Evolutionary conservation across 92 coral and sea anemone genomes (phyloP).

Genomic region (Nematostella vectensis): DNA sequence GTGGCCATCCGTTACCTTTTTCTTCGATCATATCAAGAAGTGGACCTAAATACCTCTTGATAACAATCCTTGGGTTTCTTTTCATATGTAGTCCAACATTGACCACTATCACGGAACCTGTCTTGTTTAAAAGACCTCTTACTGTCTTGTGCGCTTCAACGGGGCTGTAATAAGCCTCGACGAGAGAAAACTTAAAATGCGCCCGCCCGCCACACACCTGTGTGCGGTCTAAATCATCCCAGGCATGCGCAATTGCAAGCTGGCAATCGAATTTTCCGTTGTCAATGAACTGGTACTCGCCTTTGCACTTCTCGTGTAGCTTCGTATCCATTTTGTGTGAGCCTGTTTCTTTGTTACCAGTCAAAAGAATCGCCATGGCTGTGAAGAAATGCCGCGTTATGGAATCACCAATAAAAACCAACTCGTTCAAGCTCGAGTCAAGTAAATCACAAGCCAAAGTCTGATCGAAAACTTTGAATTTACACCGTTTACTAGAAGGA

Average conservation of each 20-base stretch:
- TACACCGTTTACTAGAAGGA: slow-evolving; percentile 20
- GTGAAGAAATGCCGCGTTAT: slow-evolving; percentile 50
- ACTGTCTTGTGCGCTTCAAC: slow-evolving; percentile 20
- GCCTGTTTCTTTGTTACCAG: slow-evolving; percentile 32
- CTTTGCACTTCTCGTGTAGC: slow-evolving; percentile 26
- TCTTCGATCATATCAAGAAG: slow-evolving; percentile 24
- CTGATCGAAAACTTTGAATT: slow-evolving; percentile 14
- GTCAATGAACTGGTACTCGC: slow-evolving; percentile 62
- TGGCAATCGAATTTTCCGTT: slow-evolving; percentile 49
- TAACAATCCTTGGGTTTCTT: slow-evolving; percentile 23
- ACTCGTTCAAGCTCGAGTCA: slow-evolving; percentile 17
- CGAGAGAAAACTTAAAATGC: slow-evolving; percentile 27
- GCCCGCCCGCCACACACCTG: slow-evolving; percentile 40
- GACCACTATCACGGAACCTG: slow-evolving; percentile 30
- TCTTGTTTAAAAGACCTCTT: slow-evolving; percentile 26
- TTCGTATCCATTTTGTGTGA: slow-evolving; percentile 13
- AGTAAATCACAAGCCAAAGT: slow-evolving; percentile 28
- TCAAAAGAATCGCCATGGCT: slow-evolving; percentile 37
- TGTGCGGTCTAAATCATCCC: slow-evolving; percentile 30
- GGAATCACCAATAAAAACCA: slow-evolving; percentile 59
- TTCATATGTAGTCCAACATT: slow-evolving; percentile 50
- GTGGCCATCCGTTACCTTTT: slow-evolving; percentile 40
- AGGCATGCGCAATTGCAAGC: slow-evolving; percentile 9
- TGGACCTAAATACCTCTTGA: slow-evolving; percentile 42
- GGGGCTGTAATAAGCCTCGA: slow-evolving; percentile 30